Evolutionary conservation across 2,888 invertebrate genomes (phyloP).

Genomic region (Macrosiphum euphorbiae): DNA sequence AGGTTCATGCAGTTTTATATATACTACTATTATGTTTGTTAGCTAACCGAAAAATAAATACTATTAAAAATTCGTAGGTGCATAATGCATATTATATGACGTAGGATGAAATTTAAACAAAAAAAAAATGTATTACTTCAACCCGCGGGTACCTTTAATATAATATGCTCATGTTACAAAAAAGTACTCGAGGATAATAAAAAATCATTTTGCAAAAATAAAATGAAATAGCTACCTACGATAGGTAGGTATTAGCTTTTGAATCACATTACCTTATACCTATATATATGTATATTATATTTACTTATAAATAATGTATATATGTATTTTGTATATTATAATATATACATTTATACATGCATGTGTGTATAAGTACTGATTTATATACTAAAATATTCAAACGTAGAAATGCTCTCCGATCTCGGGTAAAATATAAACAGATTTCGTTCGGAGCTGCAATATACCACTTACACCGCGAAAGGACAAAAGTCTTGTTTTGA

Average conservation of each 20-base stretch:
- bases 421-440: not conserved
- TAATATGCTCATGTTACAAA: not conserved
- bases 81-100: not conserved
- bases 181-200: not conserved
- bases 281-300: not conserved
- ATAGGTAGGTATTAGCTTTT: not conserved
- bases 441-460: not conserved
- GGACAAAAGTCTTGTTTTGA: not conserved
- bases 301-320: slow-evolving; percentile 3
- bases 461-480: not conserved
- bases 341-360: not conserved
- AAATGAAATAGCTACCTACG: not conserved
- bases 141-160: not conserved
- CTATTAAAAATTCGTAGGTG: not conserved
- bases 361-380: slow-evolving; percentile 3
- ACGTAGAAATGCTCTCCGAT: not conserved
- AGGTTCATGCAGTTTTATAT: not conserved
- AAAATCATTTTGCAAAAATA: not conserved
- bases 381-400: slow-evolving; percentile 21
- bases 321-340: not conserved
- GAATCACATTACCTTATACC: not conserved
- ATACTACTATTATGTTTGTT: not conserved
- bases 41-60: not conserved
- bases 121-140: not conserved
- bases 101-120: not conserved